Evolutionary conservation across 2,888 invertebrate species (phyloP).

Genomic region (Argyresthia goedartella): DNA sequence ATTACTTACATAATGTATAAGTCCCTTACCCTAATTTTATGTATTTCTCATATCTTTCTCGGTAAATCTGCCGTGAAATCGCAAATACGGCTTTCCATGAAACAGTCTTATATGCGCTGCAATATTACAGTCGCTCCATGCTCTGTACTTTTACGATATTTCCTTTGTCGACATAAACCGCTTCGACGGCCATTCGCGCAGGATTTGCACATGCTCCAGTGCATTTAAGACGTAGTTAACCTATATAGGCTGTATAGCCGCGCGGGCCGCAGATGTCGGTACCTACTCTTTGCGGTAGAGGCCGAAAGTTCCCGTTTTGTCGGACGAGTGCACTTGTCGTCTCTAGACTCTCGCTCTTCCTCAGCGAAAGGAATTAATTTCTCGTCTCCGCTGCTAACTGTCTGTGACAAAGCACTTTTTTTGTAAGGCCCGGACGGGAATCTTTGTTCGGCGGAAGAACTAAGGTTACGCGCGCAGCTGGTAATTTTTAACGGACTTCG

Average conservation of each 20-base stretch:
- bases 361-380: slow-evolving; percentile 30
- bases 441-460: slow-evolving; percentile 30
- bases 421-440: slow-evolving; percentile 26
- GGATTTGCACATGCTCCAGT: background rate
- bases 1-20: no score
- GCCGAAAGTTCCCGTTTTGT: slow-evolving; percentile 1
- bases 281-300: no score
- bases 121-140: no score
- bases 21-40: no score
- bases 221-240: slow-evolving; percentile 2
- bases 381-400: slow-evolving; percentile 44
- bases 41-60: no score
- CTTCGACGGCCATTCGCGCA: no score
- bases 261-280: background rate
- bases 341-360: slow-evolving; percentile 1
- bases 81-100: no score
- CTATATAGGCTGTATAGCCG: slow-evolving; percentile 3
- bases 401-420: slow-evolving; percentile 45
- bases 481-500: background rate
- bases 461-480: slow-evolving; percentile 1
- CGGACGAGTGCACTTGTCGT: slow-evolving; percentile 5
- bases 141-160: no score
- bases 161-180: no score
- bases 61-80: no score
- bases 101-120: no score